Evolutionary conservation across 1,140 invertebrate genomes (phyloP), one percentile per base, ranked within the genome.

Genomic region (Nautilus pompilius): DNA sequence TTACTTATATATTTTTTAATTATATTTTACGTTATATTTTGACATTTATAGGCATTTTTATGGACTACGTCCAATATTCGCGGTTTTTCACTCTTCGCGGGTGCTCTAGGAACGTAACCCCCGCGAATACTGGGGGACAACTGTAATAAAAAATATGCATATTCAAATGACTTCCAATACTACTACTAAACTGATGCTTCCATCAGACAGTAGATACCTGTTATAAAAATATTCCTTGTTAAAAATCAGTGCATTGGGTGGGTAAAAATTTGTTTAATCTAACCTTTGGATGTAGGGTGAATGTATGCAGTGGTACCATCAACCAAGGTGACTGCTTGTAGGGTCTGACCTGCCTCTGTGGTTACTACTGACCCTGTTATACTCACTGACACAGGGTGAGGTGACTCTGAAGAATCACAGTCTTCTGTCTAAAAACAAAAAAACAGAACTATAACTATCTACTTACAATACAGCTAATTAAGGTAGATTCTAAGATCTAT

Each of bases 301-400:
- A 75, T 71, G 55, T 75, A 72, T 0, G 77, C 73, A 34, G 78
- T 80, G 8, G 69, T 72, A 3, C 77, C 71, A 60, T 80, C 77
- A 29, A 72, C 65, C n/a, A 80, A 58, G 5, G 77, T 78, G 22
- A 81, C 74, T 36, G 70, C 72, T 45, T 76, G 74, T 22, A 76
- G 62, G 13, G 67, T 67, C 29, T 72, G 70, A 1, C 63, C 57
- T 49, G 58, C 46, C 41, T 65, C 66, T 15, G 51, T 60, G 13
- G 68, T 57, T 6, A 69, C 57, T 5, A 73, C 58, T 3, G 66
- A 15, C 10, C 59, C 62, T 32, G 63, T 63, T 26, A 70, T 36
- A n/a, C 63, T 59, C 3, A 66, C 67, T 2, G 62, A 58, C 24
- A 65, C 62, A n/a, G 15, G 26, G 32, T 34, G 15, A n/a, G n/a